Base-by-base conservation (phyloP, 2,797 vertebrate species). In the Periophthalmus magnuspinnatus region DNA sequence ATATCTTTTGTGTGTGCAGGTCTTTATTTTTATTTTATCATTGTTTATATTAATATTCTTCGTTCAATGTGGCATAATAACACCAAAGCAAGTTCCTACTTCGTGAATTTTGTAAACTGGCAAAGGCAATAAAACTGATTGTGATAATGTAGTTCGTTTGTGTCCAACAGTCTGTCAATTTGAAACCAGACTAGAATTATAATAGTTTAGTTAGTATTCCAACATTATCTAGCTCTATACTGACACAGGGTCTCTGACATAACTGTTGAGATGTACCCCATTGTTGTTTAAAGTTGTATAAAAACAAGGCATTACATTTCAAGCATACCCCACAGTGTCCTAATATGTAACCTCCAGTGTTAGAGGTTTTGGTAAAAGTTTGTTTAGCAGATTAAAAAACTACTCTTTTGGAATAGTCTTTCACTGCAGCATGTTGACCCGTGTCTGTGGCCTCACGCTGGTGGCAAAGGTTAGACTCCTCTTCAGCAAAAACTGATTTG, bases 281-380 rank as follows among this genome's bases (percentile, higher is more conserved):
- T 10, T 61, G 36, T 61, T 38, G 38, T 38, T 34, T 10, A 61
- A 41, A 61, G 36, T 41, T 41, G 59, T 41, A 21, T 41, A 61
- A 61, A 61, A 61, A 57, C 55, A 57, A 61, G 8, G 36, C 58
- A n/a, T 38, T 14, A 41, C 8, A 61, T 47, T 63, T 63, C 38
- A 47, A 47, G 38, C 11, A 47, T 47, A 63, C 17, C 61, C 50
- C 34, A 63, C 63, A 41, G 28, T 64, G 54, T 61, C 47, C 52
- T 70, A 62, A 36, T 57, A 60, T 22, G 38, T 54, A 48, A 52
- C 50, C 65, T 67, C 65, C 54, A 24, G 11, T 67, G 50, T 36
- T 11, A 69, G 21, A 63, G 61, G 38, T 63, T 38, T 5, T 62
- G 60, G 19, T 52, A 13, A 55, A 45, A 63, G 36, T 41, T 63